Conservation (phyloP, 64 coral and sea anemone species). For the Acropora tenuis region DNA sequence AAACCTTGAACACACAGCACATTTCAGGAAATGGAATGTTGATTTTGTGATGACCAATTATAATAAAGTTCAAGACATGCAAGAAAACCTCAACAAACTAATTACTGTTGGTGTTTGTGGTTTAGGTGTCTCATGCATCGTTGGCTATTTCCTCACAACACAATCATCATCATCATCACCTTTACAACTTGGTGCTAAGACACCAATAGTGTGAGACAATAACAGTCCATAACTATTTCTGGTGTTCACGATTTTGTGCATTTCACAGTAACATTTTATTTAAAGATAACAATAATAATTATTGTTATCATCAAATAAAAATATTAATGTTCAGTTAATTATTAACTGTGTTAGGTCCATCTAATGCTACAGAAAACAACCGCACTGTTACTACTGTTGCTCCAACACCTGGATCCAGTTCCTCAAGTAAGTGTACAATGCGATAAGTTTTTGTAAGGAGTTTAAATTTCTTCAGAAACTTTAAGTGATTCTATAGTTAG, state of each 20-base stretch:
- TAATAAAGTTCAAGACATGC: not conserved
- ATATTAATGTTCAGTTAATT: too few species aligned
- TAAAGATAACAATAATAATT: not conserved
- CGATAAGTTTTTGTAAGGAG: not conserved
- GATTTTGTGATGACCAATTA: not conserved
- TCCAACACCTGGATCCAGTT: not conserved
- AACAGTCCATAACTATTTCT: not conserved
- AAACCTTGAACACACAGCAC: not conserved
- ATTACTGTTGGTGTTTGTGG: not conserved
- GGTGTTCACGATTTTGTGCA: not conserved
- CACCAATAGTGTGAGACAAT: not conserved
- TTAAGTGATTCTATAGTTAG: not conserved
- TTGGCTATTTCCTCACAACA: not conserved
- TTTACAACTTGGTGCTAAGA: too few species aligned
- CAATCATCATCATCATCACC: not conserved
- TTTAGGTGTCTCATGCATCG: not conserved
- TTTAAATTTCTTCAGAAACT: slow-evolving; percentile 2
- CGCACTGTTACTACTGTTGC: not conserved
- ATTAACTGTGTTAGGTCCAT: not conserved
- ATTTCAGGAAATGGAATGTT: not conserved
- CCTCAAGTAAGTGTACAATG: not conserved
- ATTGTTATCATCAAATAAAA: not conserved
- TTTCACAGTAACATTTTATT: slow-evolving; percentile 1
- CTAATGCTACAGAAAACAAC: not conserved
- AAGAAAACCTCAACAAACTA: not conserved